Conservation (phyloP, 2,888 invertebrate genomes). For the Euzophera pinguis region DNA sequence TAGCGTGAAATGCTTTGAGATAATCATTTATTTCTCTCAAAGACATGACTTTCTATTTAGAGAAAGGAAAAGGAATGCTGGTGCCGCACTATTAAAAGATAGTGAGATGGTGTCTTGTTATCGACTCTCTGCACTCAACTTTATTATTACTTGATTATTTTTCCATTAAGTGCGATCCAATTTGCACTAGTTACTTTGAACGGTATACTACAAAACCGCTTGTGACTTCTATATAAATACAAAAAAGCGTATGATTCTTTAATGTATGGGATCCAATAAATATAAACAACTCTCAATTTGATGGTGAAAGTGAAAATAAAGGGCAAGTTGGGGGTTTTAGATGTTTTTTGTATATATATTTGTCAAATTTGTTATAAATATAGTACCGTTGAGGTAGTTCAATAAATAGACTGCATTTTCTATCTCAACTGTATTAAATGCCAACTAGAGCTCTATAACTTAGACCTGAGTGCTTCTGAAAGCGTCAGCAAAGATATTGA, state of each 20-base stretch:
- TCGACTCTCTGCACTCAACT: slow-evolving; percentile 28
- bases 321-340: no score
- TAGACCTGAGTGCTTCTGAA: background rate
- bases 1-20: slow-evolving; percentile 2
- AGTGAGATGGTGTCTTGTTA: slow-evolving; percentile 10
- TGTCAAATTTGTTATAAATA: background rate
- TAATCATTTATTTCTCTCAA: slow-evolving; percentile 1
- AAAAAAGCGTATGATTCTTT: no score
- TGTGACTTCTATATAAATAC: no score
- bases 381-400: slow-evolving; percentile 20
- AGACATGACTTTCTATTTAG: background rate
- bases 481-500: slow-evolving; percentile 25
- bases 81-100: slow-evolving; percentile 5
- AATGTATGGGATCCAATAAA: no score
- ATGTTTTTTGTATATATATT: no score
- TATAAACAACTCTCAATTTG: no score
- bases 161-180: slow-evolving; percentile 43
- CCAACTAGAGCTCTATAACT: background rate
- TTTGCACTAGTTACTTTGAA: slow-evolving; percentile 41
- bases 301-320: no score
- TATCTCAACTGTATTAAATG: background rate
- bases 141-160: slow-evolving; percentile 34
- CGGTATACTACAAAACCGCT: slow-evolving; percentile 28
- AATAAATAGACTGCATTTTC: slow-evolving; percentile 15
- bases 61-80: background rate